Conservation (phyloP, 2,797 vertebrate species). For the Falco columbarius region DNA sequence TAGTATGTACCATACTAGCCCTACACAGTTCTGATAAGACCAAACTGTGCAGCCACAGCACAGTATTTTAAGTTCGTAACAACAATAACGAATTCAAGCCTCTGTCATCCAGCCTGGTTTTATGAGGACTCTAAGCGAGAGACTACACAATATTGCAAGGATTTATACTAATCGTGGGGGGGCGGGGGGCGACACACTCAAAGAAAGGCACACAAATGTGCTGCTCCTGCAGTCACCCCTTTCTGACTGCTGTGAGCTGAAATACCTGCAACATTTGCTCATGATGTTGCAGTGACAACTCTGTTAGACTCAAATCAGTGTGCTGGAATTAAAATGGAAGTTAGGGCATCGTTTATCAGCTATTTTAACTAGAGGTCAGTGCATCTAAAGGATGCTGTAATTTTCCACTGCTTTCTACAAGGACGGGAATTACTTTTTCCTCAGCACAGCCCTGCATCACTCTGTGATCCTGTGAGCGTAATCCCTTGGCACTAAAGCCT, state of each 20-base stretch:
- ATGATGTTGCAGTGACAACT: not conserved
- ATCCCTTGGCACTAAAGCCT: slow-evolving; percentile 63
- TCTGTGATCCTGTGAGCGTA: slow-evolving; percentile 37
- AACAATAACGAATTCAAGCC: not conserved
- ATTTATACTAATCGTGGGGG: not conserved
- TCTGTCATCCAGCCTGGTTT: not conserved
- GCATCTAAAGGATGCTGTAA: slow-evolving; percentile 50
- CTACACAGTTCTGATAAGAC: not conserved
- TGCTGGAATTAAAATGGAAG: not conserved
- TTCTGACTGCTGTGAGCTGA: not conserved
- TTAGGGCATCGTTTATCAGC: not conserved
- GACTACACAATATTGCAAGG: not conserved
- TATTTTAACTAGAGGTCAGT: slow-evolving; percentile 40
- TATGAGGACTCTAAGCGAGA: not conserved
- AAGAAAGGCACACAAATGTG: not conserved
- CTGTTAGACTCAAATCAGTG: not conserved
- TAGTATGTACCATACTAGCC: not conserved
- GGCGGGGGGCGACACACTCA: not conserved
- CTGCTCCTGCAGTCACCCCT: not conserved
- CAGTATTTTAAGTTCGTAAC: not conserved
- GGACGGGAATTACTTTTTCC: slow-evolving; percentile 44
- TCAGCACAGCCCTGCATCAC: slow-evolving; percentile 32
- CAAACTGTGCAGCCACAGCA: not conserved
- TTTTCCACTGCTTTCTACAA: slow-evolving; percentile 63
- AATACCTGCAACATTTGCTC: not conserved